Conservation (phyloP, 2,113 vertebrate genomes). For the Neodon shergylaensis region DNA sequence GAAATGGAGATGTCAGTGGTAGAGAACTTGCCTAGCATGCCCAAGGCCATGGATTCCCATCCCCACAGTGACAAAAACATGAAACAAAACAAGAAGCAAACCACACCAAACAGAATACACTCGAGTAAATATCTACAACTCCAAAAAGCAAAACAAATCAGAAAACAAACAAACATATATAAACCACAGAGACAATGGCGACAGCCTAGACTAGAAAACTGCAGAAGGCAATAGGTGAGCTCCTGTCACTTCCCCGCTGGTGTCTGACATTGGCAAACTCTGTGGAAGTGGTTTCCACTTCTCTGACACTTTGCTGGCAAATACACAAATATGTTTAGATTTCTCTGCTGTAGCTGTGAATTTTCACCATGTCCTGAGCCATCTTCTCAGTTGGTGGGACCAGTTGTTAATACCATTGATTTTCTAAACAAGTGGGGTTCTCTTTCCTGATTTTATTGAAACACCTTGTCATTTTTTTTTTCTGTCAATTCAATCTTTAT, state of each 20-base stretch:
- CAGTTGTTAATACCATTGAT: not conserved
- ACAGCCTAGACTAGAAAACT: not conserved
- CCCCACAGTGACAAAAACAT: not conserved
- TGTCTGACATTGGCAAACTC: not conserved
- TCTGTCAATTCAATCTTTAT: not conserved
- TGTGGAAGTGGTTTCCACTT: not conserved
- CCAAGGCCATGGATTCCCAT: not conserved
- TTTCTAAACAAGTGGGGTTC: not conserved
- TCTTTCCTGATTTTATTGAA: not conserved
- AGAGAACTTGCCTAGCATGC: not conserved
- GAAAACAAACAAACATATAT: not conserved
- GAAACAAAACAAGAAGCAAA: not conserved
- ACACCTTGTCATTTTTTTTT: not conserved
- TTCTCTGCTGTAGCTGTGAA: not conserved
- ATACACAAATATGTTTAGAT: not conserved
- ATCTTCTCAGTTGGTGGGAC: not conserved
- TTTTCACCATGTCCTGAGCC: not conserved
- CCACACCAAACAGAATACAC: too few species aligned
- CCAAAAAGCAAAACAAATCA: not conserved
- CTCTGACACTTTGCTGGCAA: not conserved
- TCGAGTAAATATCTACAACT: not conserved
- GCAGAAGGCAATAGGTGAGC: not conserved
- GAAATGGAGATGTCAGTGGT: not conserved
- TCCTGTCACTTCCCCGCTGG: not conserved
- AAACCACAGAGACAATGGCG: not conserved